A percentile compares a stretch with the other conserved stretches of the same genome.
phyloP scores from a whole-genome alignment of 2,888 invertebrate species.

The Uropetala carovei region DNA sequence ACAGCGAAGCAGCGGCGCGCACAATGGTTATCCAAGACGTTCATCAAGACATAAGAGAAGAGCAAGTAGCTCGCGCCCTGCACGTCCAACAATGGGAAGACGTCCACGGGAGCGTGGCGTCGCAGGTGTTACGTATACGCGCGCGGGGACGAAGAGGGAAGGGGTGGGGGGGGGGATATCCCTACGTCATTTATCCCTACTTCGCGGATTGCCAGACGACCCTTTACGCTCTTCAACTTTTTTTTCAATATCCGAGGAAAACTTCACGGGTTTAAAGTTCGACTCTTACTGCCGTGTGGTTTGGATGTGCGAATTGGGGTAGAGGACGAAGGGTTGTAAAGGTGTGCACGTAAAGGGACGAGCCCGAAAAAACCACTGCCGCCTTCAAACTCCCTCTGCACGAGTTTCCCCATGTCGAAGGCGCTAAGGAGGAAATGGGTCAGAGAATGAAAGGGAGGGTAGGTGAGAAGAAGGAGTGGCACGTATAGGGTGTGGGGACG shows the following conservation, averaged over 20 bases:
- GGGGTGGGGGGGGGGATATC: too few species aligned
- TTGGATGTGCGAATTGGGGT: background rate
- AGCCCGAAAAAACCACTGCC: too few species aligned
- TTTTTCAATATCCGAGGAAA: background rate
- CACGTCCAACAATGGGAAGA: background rate
- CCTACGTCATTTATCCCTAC: background rate
- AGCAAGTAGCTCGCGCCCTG: background rate
- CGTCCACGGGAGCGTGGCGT: constrained; percentile 3
- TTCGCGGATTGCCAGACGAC: background rate
- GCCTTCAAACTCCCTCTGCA: too few species aligned
- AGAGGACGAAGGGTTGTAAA: background rate
- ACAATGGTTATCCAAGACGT: constrained; percentile 17
- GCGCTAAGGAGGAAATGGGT: background rate
- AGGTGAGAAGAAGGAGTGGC: background rate
- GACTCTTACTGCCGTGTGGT: too few species aligned
- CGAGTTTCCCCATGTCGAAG: too few species aligned
- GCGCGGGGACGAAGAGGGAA: background rate
- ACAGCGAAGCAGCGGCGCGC: background rate
- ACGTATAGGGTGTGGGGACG: too few species aligned
- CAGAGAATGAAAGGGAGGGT: background rate
- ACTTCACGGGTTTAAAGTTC: background rate
- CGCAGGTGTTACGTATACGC: background rate
- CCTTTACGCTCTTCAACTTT: background rate
- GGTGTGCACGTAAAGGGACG: too few species aligned
- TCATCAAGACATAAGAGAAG: background rate